Evolutionary conservation across 2,113 vertebrate species (phyloP).

Genomic region (Prolemur simus): DNA sequence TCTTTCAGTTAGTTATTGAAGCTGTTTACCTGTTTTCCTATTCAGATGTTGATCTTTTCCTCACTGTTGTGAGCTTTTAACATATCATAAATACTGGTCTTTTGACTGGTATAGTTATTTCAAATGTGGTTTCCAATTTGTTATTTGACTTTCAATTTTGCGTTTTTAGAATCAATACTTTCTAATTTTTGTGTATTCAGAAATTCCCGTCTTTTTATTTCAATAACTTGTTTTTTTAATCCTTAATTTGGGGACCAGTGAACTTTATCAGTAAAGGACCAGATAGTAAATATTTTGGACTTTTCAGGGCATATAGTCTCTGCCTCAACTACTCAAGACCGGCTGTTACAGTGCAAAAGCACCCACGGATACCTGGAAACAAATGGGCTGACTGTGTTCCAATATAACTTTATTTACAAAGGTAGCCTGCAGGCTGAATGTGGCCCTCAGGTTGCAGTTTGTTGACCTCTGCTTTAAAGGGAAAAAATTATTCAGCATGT

Average conservation of each 20-base stretch:
- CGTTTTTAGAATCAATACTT: not conserved
- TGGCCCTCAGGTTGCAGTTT: not conserved
- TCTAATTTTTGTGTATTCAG: not conserved
- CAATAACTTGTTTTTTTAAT: not conserved
- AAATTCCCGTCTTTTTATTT: not conserved
- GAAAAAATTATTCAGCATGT: not conserved
- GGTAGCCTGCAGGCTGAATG: not conserved
- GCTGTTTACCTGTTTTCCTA: not conserved
- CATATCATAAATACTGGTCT: not conserved
- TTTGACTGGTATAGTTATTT: not conserved
- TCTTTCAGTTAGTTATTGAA: not conserved
- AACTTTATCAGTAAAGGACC: not conserved
- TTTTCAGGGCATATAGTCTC: not conserved
- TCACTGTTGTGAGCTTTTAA: not conserved
- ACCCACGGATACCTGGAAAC: not conserved
- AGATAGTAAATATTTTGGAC: not conserved
- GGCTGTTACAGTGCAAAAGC: not conserved
- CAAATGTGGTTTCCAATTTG: not conserved
- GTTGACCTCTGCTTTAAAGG: not conserved
- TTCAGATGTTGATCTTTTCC: not conserved
- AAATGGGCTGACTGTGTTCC: not conserved
- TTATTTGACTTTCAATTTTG: not conserved
- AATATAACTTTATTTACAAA: not conserved
- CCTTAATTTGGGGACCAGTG: not conserved
- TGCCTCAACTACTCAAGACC: no score